These are phyloP conservation scores for Astyanax mexicanus DNA, from an alignment of 2,797 vertebrate species.

Conservation along the genomic window DNA sequence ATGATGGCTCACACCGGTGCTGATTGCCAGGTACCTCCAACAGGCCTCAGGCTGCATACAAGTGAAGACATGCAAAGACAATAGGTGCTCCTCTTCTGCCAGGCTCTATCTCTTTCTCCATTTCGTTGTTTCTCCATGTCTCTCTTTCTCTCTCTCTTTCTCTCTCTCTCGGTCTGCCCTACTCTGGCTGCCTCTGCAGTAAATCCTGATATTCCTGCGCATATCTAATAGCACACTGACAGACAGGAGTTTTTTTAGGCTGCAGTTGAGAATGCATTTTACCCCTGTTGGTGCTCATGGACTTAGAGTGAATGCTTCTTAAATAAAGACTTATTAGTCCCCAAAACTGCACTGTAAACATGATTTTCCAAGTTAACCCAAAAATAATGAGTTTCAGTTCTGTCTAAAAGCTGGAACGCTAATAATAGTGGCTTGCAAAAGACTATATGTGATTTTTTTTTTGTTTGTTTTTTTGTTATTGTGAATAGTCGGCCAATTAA, in stretches of 20 bases:
- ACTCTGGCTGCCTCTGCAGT: background rate
- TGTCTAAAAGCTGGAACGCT: too few species aligned
- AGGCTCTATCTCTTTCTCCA: background rate
- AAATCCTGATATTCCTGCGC: background rate
- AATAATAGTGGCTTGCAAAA: too few species aligned
- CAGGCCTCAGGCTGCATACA: background rate
- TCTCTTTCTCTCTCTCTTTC: background rate
- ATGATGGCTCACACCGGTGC: conserved; percentile 20
- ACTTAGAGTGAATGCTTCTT: too few species aligned
- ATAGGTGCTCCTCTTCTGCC: conserved; percentile 28
- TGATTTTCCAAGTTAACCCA: too few species aligned
- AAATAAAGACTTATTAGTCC: too few species aligned
- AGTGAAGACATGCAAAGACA: background rate
- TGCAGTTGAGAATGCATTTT: conserved; percentile 4
- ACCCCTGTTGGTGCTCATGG: background rate
- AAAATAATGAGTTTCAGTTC: too few species aligned
- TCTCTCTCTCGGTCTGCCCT: background rate
- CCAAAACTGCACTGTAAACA: too few species aligned
- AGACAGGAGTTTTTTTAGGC: conserved; percentile 13
- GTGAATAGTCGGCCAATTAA: too few species aligned
- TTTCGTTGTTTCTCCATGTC: background rate
- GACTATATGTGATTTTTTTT: too few species aligned
- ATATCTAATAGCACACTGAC: conserved; percentile 20
- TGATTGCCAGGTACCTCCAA: conserved; percentile 10
- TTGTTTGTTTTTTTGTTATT: too few species aligned